Percentiles rank a stretch among this genome's conserved stretches.
These are phyloP conservation scores for Reticulitermes speratus DNA, from an alignment of 1,140 invertebrate genomes.

Conservation along the genomic window DNA sequence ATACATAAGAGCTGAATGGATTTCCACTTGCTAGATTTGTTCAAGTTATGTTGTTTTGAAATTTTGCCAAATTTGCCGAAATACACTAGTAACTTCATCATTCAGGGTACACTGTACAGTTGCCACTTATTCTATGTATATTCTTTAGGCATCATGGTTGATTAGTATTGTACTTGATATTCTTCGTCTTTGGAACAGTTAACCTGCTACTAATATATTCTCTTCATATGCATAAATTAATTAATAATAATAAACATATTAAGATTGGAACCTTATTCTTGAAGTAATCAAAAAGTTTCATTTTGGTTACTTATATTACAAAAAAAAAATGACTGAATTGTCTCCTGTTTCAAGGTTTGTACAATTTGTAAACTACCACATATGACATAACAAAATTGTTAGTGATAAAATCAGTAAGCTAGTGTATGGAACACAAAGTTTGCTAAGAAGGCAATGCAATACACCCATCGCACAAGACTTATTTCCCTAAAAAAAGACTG, in stretches of 20 bases:
- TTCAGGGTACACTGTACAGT: background rate
- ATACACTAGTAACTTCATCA: background rate
- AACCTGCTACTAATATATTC: background rate
- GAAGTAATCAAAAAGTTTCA: background rate
- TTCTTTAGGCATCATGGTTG: background rate
- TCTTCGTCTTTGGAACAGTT: background rate
- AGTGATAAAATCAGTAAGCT: background rate
- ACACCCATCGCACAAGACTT: background rate
- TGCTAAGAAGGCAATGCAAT: background rate
- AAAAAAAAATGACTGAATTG: background rate
- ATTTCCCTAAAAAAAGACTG: slow-evolving; percentile 8
- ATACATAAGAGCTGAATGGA: background rate
- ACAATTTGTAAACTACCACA: background rate
- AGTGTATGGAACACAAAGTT: background rate
- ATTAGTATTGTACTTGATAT: background rate
- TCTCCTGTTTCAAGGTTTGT: background rate
- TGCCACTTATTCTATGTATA: background rate
- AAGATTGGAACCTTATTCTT: background rate
- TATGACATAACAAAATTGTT: background rate
- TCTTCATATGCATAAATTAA: background rate
- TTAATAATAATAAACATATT: background rate
- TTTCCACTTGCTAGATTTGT: background rate
- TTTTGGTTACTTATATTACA: background rate
- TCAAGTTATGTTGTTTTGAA: background rate
- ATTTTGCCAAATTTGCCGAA: too few relatives aligned